These are phyloP conservation scores for Physella acuta DNA, from an alignment of 1,140 invertebrate species.

Conservation along the genomic window DNA sequence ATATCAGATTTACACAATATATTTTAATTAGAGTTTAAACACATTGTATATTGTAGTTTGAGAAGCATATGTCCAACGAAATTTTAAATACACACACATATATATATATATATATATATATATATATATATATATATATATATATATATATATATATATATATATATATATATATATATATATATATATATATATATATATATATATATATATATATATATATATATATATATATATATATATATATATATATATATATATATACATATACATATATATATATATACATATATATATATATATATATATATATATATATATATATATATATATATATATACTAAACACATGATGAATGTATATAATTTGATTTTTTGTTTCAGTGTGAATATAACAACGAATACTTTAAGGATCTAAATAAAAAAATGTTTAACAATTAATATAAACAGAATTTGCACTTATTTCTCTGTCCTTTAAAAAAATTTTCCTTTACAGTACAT, in stretches of 20 bases:
- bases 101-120: slow-evolving; percentile 11
- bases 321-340: too few relatives aligned
- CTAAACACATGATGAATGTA: too few relatives aligned
- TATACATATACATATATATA: neutral
- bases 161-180: neutral
- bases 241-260: slow-evolving; percentile 8
- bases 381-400: too few relatives aligned
- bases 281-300: neutral
- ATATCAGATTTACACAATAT: neutral
- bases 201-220: slow-evolving; percentile 7
- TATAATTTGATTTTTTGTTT: too few relatives aligned
- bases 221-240: slow-evolving; percentile 13
- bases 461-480: too few relatives aligned
- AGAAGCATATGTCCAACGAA: neutral
- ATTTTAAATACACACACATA: neutral
- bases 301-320: neutral
- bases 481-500: too few relatives aligned
- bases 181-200: neutral
- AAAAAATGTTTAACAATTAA: too few relatives aligned
- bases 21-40: neutral
- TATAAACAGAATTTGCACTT: too few relatives aligned
- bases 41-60: neutral
- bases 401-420: too few relatives aligned
- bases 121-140: neutral
- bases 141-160: neutral